A percentile compares a stretch with the other conserved stretches of the same genome.
These are phyloP conservation scores for Wiebesia pumilae DNA, from an alignment of 1,140 invertebrate species.

Conservation along the genomic window DNA sequence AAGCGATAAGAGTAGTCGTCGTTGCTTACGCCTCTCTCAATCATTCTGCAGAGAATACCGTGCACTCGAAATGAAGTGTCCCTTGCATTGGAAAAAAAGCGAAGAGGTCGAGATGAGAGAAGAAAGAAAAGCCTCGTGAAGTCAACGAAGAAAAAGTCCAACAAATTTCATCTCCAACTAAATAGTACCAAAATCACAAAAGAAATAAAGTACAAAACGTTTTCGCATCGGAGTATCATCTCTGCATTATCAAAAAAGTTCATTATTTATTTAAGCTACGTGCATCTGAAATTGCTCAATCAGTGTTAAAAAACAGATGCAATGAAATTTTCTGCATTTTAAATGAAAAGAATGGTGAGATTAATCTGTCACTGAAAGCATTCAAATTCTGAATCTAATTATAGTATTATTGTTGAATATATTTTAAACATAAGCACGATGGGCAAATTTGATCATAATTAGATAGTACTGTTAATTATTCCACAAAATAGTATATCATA, in stretches of 20 bases:
- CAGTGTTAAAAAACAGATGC: background rate
- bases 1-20: slow-evolving; percentile 39
- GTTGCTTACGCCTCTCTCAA: background rate
- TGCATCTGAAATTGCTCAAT: background rate
- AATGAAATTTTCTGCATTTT: too few relatives aligned
- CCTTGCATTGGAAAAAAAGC: background rate
- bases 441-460: too few relatives aligned
- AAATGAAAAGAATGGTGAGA: background rate
- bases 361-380: background rate
- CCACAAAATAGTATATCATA: too few relatives aligned
- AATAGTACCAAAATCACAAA: background rate
- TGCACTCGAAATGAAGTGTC: slow-evolving; percentile 22
- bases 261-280: background rate
- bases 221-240: background rate
- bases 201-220: background rate
- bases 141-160: background rate
- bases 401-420: too few relatives aligned
- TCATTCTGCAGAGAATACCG: background rate
- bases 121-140: background rate
- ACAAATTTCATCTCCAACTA: slow-evolving; percentile 13
- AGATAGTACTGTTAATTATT: too few relatives aligned
- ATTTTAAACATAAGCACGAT: too few relatives aligned
- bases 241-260: background rate
- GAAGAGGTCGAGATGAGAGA: background rate
- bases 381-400: too few relatives aligned